Conservation (phyloP, 2,888 invertebrate genomes). For the Pseudoips prasinana region DNA sequence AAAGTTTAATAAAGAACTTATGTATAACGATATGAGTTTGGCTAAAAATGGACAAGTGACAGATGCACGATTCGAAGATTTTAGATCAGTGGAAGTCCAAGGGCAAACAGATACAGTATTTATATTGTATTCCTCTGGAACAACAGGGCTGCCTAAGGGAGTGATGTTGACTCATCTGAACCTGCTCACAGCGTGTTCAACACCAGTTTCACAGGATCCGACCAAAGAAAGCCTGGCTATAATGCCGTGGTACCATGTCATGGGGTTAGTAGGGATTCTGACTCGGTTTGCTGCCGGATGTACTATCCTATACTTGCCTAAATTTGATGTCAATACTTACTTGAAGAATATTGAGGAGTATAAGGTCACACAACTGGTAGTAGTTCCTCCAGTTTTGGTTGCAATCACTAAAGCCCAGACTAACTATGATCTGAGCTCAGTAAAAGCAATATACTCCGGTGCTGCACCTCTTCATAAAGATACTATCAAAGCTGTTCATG, state of each 20-base stretch:
- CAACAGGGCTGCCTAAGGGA: slow-evolving; percentile 66
- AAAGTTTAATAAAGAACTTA: slow-evolving; percentile 26
- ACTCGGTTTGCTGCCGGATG: slow-evolving; percentile 31
- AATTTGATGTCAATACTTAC: slow-evolving; percentile 55
- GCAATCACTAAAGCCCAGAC: slow-evolving; percentile 46
- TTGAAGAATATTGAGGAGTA: slow-evolving; percentile 60
- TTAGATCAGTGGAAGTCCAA: slow-evolving; percentile 42
- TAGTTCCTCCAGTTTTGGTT: slow-evolving; percentile 61
- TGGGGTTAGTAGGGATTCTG: slow-evolving; percentile 50
- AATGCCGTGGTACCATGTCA: slow-evolving; percentile 62
- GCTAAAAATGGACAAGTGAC: slow-evolving; percentile 26
- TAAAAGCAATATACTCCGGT: slow-evolving; percentile 45
- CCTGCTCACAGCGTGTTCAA: slow-evolving; percentile 33
- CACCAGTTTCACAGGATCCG: slow-evolving; percentile 43
- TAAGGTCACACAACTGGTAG: slow-evolving; percentile 48
- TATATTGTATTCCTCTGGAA: slow-evolving; percentile 66
- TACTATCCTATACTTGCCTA: slow-evolving; percentile 45
- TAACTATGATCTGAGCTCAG: slow-evolving; percentile 53
- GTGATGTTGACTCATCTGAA: slow-evolving; percentile 62
- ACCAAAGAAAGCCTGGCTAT: slow-evolving; percentile 29
- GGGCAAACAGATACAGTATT: slow-evolving; percentile 50
- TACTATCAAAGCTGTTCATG: slow-evolving; percentile 39
- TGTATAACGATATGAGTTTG: slow-evolving; percentile 46
- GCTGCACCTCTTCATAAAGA: slow-evolving; percentile 63
- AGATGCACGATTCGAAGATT: slow-evolving; percentile 47